Conservation (phyloP, 1,140 invertebrate genomes). For the Drosophila tropicalis region DNA sequence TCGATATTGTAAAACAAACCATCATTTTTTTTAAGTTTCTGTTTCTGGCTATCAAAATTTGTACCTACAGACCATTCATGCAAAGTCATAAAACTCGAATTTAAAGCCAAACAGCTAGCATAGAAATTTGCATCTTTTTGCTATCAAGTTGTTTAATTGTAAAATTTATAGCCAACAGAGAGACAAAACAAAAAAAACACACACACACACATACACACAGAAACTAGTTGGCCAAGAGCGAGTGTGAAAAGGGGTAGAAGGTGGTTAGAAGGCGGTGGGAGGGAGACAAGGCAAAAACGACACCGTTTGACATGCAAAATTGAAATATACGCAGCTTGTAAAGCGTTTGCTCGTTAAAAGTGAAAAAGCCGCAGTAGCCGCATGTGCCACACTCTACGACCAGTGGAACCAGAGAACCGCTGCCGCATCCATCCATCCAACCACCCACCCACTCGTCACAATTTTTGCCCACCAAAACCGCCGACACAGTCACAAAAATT, state of each 20-base stretch:
- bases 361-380: slow-evolving; percentile 78
- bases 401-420: neutral
- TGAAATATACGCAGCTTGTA: slow-evolving; percentile 62
- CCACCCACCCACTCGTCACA: slow-evolving; percentile 1
- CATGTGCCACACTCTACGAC: slow-evolving; percentile 57
- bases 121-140: slow-evolving; percentile 20
- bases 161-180: slow-evolving; percentile 44
- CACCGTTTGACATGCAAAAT: slow-evolving; percentile 59
- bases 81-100: slow-evolving; percentile 38
- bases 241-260: neutral
- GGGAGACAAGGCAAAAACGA: slow-evolving; percentile 9
- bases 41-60: slow-evolving; percentile 44
- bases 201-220: neutral
- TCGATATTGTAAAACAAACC: slow-evolving; percentile 4
- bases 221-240: slow-evolving; percentile 8
- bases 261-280: neutral
- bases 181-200: slow-evolving; percentile 8
- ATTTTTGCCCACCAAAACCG: slow-evolving; percentile 39
- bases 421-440: neutral
- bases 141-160: slow-evolving; percentile 63
- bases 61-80: slow-evolving; percentile 28
- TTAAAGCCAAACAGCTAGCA: slow-evolving; percentile 36
- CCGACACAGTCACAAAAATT: slow-evolving; percentile 68
- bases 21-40: neutral
- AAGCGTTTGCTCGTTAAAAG: slow-evolving; percentile 71